phyloP scores from a whole-genome alignment of 1,140 invertebrate species.

The Coptotermes formosanus region DNA sequence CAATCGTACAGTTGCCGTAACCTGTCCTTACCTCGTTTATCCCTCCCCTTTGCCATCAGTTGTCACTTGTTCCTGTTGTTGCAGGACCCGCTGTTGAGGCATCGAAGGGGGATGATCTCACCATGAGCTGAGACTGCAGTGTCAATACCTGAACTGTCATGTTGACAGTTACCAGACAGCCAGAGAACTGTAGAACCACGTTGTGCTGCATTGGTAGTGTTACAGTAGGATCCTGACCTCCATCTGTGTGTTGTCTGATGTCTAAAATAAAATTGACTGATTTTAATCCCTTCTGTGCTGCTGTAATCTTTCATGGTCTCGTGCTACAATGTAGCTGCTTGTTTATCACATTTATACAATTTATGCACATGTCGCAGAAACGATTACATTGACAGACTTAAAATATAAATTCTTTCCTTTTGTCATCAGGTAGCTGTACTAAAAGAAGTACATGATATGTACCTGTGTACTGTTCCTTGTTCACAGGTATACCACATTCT shows the following conservation, averaged over 20 bases:
- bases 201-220: neutral
- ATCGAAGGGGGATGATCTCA: slow-evolving; percentile 34
- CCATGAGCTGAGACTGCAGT: slow-evolving; percentile 32
- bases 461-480: too few species aligned
- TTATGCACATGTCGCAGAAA: too few species aligned
- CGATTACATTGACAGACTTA: too few species aligned
- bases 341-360: too few species aligned
- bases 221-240: slow-evolving; percentile 23
- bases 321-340: too few species aligned
- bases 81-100: slow-evolving; percentile 20
- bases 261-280: neutral
- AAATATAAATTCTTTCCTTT: too few species aligned
- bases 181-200: neutral
- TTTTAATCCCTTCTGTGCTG: too few species aligned
- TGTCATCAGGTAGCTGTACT: too few species aligned
- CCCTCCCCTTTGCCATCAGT: neutral
- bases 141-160: slow-evolving; percentile 15
- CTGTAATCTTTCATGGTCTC: too few species aligned
- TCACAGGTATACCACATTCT: too few species aligned
- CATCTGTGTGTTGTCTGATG: neutral
- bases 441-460: too few species aligned
- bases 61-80: slow-evolving; percentile 19
- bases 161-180: neutral
- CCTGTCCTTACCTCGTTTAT: slow-evolving; percentile 8
- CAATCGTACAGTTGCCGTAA: slow-evolving; percentile 21